Percentiles rank a stretch among this genome's conserved stretches.
phyloP scores from a whole-genome alignment of 2,888 invertebrate genomes.

The Physocephala rufipes region DNA sequence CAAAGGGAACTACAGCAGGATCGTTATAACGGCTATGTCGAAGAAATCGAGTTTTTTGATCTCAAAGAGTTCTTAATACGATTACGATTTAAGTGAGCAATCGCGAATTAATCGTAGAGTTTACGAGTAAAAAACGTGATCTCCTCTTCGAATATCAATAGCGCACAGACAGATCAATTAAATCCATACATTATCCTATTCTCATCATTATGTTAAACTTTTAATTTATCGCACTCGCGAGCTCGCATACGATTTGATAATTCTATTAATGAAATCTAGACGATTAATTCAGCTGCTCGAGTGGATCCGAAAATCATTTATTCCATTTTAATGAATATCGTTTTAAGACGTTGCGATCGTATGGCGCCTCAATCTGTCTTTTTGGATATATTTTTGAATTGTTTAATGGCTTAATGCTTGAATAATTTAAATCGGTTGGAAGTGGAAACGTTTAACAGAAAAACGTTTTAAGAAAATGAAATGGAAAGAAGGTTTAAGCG shows the following conservation, averaged over 20 bases:
- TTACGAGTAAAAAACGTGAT: slow-evolving; percentile 17
- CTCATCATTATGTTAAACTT: slow-evolving; percentile 29
- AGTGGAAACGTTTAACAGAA: slow-evolving; percentile 2
- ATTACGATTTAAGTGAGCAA: background rate
- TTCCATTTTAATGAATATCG: too few relatives aligned
- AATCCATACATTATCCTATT: background rate
- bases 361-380: slow-evolving; percentile 28
- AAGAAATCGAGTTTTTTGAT: background rate
- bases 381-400: slow-evolving; percentile 16
- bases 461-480: too few relatives aligned
- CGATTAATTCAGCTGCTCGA: slow-evolving; percentile 20
- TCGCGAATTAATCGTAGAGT: background rate
- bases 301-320: background rate
- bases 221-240: slow-evolving; percentile 29
- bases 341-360: background rate
- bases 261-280: slow-evolving; percentile 23
- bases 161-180: background rate
- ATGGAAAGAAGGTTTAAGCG: too few relatives aligned
- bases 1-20: background rate
- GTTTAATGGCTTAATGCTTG: slow-evolving; percentile 1
- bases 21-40: background rate
- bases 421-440: background rate
- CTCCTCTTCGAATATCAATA: background rate
- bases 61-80: too few relatives aligned
- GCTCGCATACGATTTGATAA: slow-evolving; percentile 24